phyloP scores from a whole-genome alignment of 2,888 invertebrate genomes.

The Drosophila niveifrons region DNA sequence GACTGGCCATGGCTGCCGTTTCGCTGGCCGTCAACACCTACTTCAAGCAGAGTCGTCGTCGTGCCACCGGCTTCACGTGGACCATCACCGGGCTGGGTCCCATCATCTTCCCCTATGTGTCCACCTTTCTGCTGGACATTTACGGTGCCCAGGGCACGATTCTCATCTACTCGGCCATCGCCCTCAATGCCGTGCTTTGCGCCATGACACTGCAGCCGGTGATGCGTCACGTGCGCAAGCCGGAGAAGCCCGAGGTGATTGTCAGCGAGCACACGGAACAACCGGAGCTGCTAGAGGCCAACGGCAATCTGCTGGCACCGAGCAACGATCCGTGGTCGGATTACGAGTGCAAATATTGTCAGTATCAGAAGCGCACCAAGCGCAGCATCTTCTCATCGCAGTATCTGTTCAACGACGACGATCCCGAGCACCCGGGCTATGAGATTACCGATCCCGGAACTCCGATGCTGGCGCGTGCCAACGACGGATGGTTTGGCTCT shows the following conservation, averaged over 20 bases:
- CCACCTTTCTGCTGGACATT: slow-evolving; percentile 87
- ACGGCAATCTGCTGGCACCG: slow-evolving; percentile 64
- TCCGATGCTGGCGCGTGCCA: slow-evolving; percentile 88
- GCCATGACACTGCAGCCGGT: slow-evolving; percentile 90
- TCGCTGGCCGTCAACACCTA: slow-evolving; percentile 91
- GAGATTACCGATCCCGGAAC: slow-evolving; percentile 89
- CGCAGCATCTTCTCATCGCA: slow-evolving; percentile 83
- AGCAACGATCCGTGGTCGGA: slow-evolving; percentile 61
- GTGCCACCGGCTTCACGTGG: slow-evolving; percentile 91
- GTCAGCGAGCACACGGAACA: slow-evolving; percentile 32
- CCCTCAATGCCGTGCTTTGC: slow-evolving; percentile 89
- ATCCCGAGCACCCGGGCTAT: slow-evolving; percentile 88
- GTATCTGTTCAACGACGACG: slow-evolving; percentile 87
- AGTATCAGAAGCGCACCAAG: slow-evolving; percentile 72
- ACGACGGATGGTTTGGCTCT: slow-evolving; percentile 84
- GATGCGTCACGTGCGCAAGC: slow-evolving; percentile 89
- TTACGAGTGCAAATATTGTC: slow-evolving; percentile 83
- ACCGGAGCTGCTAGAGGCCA: slow-evolving; percentile 57
- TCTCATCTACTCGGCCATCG: slow-evolving; percentile 89
- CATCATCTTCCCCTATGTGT: slow-evolving; percentile 90
- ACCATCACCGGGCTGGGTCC: slow-evolving; percentile 91
- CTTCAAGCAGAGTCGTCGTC: slow-evolving; percentile 89
- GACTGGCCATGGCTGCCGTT: slow-evolving; percentile 89
- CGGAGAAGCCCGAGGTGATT: slow-evolving; percentile 25
- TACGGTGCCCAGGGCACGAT: slow-evolving; percentile 90